A percentile compares a stretch with the other conserved stretches of the same genome.
phyloP scores from a whole-genome alignment of 2,797 vertebrate species.

The Acanthopagrus latus region DNA sequence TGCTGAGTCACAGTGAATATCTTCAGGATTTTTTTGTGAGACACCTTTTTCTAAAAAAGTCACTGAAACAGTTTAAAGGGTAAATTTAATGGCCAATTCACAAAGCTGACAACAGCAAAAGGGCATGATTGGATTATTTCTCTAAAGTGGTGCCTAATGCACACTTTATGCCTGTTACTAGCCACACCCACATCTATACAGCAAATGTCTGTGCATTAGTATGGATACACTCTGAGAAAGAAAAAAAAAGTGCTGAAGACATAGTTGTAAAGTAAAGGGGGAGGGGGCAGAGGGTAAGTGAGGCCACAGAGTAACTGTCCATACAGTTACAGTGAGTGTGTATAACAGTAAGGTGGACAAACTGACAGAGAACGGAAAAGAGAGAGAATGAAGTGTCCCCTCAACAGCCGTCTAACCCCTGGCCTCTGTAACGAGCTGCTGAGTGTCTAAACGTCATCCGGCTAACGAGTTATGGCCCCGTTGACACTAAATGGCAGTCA shows the following conservation, averaged over 20 bases:
- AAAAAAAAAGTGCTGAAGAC: not conserved
- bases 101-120: not conserved
- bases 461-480: conserved; percentile 75
- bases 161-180: not conserved
- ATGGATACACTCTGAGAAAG: not conserved
- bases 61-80: not conserved
- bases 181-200: not conserved
- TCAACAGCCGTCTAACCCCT: conserved; percentile 72
- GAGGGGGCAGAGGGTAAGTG: conserved; percentile 22
- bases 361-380: conserved; percentile 9
- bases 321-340: not conserved
- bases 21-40: too few species aligned
- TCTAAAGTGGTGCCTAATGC: not conserved
- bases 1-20: too few species aligned
- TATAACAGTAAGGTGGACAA: conserved; percentile 20
- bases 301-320: conserved; percentile 9
- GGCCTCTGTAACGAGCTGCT: conserved; percentile 73
- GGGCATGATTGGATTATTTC: not conserved
- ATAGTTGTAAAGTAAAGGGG: conserved; percentile 14
- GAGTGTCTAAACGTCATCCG: conserved; percentile 78
- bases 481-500: conserved; percentile 81
- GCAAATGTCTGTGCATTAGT: conserved; percentile 5
- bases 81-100: not conserved
- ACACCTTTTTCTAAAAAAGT: not conserved
- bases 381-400: conserved; percentile 62